Evolutionary conservation across 2,888 invertebrate genomes (phyloP), one percentile per base, ranked within the genome.

Genomic region (Nudaria mundana): DNA sequence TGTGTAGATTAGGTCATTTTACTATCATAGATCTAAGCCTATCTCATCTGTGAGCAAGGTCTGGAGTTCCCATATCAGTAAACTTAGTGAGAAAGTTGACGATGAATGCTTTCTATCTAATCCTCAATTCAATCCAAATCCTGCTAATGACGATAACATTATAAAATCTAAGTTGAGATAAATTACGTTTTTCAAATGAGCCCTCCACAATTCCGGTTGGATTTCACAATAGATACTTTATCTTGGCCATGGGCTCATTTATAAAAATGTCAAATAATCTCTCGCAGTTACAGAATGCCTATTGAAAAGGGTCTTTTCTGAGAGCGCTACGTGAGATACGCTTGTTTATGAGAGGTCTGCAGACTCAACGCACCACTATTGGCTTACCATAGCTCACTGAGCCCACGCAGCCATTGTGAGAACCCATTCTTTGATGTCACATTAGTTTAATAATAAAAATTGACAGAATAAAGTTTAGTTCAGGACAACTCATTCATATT

Each of bases 261-360:
- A 65, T 65, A 55, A 63, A 66, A 67, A 69, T 50, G 66, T 65
- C 69, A 63, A 62, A 63, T 59, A 59, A 52, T 57, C 49, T 55
- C 53, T 51, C 52, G 35, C 56, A 61, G 52, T 60, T 57, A 56
- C 52, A 52, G 53, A 58, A 52, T 61, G 52, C 56, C 54, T 48
- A 62, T 60, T 68, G 63, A 64, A 52, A 58, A 62, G 63, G 61
- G 60, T 64, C 52, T 37, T 43, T 44, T 32, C 25, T 37, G 29
- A 36, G 14, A 34, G 23, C 10, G 23, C 28, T 36, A 30, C 32
- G 37, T 30, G 16, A 48, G 54, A 50, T 51, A 56, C 41, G 54
- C 41, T 61, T 61, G 58, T 63, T 56, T 52, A 48, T 51, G 54
- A 36, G 41, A 46, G 38, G 37, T 31, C 37, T 20, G 29, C 30